These are phyloP conservation scores for Lasioglossum zephyrum DNA, from an alignment of 2,888 invertebrate species.

Conservation along the genomic window DNA sequence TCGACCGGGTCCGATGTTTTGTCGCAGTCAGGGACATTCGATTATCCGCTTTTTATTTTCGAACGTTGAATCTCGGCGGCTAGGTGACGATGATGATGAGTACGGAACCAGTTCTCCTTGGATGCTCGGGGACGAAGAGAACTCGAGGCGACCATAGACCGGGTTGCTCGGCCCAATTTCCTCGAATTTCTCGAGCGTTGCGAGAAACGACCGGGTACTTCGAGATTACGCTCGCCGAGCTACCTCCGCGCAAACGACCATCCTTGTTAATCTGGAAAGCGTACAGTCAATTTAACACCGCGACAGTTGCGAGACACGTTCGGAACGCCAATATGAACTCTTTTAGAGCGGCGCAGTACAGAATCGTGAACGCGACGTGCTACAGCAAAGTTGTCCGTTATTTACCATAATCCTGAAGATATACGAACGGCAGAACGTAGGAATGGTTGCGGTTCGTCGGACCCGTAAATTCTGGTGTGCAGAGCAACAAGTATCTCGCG, in stretches of 20 bases:
- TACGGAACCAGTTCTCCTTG: conserved; percentile 69
- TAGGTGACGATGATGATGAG: conserved; percentile 58
- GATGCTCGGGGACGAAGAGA: conserved; percentile 36
- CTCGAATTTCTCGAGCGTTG: conserved; percentile 65
- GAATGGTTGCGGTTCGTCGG: background rate
- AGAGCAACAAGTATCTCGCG: conserved; percentile 44
- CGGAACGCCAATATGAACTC: background rate
- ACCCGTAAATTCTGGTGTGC: conserved; percentile 37
- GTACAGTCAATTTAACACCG: conserved; percentile 13
- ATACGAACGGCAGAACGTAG: background rate
- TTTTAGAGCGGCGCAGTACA: background rate
- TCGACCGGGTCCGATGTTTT: conserved; percentile 10
- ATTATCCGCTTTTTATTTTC: conserved; percentile 40
- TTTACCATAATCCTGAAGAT: background rate
- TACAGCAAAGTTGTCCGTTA: background rate
- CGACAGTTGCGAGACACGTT: background rate
- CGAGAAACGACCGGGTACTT: conserved; percentile 67
- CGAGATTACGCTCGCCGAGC: conserved; percentile 66
- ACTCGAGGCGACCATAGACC: conserved; percentile 35
- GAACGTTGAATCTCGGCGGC: conserved; percentile 30
- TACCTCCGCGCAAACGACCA: conserved; percentile 57
- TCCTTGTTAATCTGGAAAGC: conserved; percentile 48
- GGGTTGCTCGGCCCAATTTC: conserved; percentile 68
- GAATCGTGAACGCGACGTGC: background rate
- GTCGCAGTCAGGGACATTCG: conserved; percentile 31